Base-by-base conservation (phyloP, 1,140 invertebrate genomes). In the Calosoma granatense region DNA sequence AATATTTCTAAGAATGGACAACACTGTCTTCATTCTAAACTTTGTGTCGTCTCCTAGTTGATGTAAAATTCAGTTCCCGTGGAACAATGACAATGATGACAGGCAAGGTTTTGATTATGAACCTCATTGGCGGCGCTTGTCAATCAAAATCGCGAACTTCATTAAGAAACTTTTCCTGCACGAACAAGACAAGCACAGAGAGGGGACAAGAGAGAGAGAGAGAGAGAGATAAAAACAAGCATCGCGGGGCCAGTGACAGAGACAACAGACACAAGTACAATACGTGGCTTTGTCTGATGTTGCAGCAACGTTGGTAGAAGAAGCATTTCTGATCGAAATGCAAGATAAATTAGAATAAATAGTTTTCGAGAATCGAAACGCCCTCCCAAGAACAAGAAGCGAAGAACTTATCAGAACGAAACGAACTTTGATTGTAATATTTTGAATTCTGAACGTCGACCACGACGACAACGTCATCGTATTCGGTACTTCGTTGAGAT, bases 131-230 rank as follows among this genome's bases (percentile, higher is more conserved):
- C 41, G 41, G 41, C 15, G 41, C 9, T 17, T 47, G 41, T 47
- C 41, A 47, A 47, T 47, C 41, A 47, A 47, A 47, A 47, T 47
- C 41, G 41, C 41, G 17, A 47, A 47, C 41, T 47, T 47, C 41
- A 47, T 47, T 47, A 47, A 47, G 17, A 17, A 47, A 47, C 41
- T 30, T 30, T 30, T 30, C n/a, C n/a, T n/a, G 26, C 26, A 6
- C 26, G 26, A 14, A 4, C 6, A 14, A 4, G 26, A 30, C 26
- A 30, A 14, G 26, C 26, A 14, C 26, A 30, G n/a, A n/a, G n/a
- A n/a, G n/a, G n/a, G n/a, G n/a, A n/a, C n/a, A n/a, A n/a, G n/a
- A n/a, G n/a, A n/a, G n/a, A n/a, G n/a, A n/a, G n/a, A n/a, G n/a
- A 36, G n/a, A 36, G 26, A 36, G 26, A 36, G 41, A 47, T 47